Evolutionary conservation across 2,113 vertebrate genomes (phyloP), one percentile per base, ranked within the genome.

Genomic region (Sander lucioperca): DNA sequence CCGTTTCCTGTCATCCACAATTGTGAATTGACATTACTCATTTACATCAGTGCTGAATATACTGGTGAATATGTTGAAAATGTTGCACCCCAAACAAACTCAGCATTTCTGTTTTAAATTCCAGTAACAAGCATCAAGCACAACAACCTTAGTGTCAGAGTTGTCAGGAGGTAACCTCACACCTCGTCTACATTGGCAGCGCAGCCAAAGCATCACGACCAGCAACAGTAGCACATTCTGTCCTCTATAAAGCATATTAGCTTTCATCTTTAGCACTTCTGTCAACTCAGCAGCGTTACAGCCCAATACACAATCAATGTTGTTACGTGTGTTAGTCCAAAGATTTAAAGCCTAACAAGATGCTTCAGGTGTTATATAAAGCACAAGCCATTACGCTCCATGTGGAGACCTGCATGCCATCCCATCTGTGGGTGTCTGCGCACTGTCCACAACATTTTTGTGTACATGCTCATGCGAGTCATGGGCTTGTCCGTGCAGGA

Each of bases 1-100:
- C 85, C 89, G 87, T 89, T 83, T 36, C 82, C 83, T 86, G 79
- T 91, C 84, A 78, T 78, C 80, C 79, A 53, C 86, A 83, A 90
- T 91, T 59, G 61, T 36, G 76, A 79, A 88, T 88, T 87, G 82
- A 84, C 84, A 88, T 86, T 89, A 82, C 75, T 87, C 76, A 90
- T 71, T 67, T 51, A 71, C 57, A 64, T 62, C 58, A 54, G 30
- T 12, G 25, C 51, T 63, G 39, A 80, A 78, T 48, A 54, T 25
- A 72, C 51, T 16, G 53, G 6, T 43, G 39, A 10, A 43, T 47
- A 16, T 59, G 68, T 30, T 74, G 65, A 43, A 72, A 75, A 80
- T 57, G 33, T 62, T 77, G 7, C 23, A 67, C 59, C 47, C 27
- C 18, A 56, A 79, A 80, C 15, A 83, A 65, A 21, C 18, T 43